A percentile compares a stretch with the other conserved stretches of the same genome.
Evolutionary conservation across 1,140 invertebrate species (phyloP).

Genomic region (Myzus persicae): DNA sequence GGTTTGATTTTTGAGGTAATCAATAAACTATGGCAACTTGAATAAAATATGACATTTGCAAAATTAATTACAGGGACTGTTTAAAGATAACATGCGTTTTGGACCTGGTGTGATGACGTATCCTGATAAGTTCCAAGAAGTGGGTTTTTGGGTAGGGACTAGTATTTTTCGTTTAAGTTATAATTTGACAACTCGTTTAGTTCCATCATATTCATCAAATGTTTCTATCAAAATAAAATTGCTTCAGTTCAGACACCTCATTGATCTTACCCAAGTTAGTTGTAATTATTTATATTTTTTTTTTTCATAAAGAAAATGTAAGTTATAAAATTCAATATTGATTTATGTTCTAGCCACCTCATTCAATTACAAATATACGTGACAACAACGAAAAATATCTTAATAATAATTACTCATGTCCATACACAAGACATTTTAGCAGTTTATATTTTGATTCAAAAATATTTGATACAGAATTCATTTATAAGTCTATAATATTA

Average conservation of each 20-base stretch:
- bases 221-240: constrained; percentile 29
- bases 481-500: background rate
- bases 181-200: background rate
- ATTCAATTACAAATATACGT: constrained; percentile 17
- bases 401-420: background rate
- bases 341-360: background rate
- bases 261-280: constrained; percentile 53
- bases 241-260: constrained; percentile 25
- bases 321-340: background rate
- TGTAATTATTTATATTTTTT: background rate
- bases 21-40: background rate
- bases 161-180: constrained; percentile 18
- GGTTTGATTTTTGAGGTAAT: constrained; percentile 37
- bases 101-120: constrained; percentile 52
- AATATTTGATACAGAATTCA: background rate
- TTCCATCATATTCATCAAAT: constrained; percentile 21
- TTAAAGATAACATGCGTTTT: constrained; percentile 56
- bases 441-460: constrained; percentile 22
- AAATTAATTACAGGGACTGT: constrained; percentile 41
- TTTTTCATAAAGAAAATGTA: background rate
- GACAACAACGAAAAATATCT: constrained; percentile 24
- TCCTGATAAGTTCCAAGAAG: constrained; percentile 48
- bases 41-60: background rate
- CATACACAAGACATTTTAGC: background rate
- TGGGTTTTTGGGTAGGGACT: constrained; percentile 48